phyloP scores from a whole-genome alignment of 2,113 vertebrate species.

The Alaudala cheleensis region DNA sequence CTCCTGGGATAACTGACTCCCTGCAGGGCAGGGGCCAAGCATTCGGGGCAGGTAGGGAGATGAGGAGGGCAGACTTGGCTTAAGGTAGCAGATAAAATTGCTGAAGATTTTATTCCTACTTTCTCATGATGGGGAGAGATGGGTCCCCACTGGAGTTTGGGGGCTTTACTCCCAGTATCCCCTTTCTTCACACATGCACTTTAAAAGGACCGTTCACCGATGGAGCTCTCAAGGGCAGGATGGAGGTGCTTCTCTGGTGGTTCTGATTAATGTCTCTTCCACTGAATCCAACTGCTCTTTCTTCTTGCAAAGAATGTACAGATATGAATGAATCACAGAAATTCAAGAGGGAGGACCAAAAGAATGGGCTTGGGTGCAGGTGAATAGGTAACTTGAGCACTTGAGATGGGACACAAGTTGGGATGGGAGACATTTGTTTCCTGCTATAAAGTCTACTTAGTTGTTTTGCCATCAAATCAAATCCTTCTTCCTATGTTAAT shows the following conservation, averaged over 20 bases:
- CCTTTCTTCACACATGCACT: conserved; percentile 78
- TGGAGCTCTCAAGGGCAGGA: conserved; percentile 62
- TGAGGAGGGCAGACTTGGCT: conserved; percentile 65
- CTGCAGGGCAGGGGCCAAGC: conserved; percentile 50
- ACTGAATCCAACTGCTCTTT: conserved; percentile 58
- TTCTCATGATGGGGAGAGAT: conserved; percentile 55
- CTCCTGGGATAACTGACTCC: conserved; percentile 37
- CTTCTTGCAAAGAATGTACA: conserved; percentile 58
- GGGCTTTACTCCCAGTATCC: conserved; percentile 65
- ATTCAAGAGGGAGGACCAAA: conserved; percentile 57
- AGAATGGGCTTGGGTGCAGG: not conserved
- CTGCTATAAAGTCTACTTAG: not conserved
- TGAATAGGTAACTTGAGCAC: conserved; percentile 42
- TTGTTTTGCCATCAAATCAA: conserved; percentile 26
- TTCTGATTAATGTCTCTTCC: conserved; percentile 63
- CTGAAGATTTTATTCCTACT: conserved; percentile 57
- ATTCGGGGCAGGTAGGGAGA: conserved; percentile 47
- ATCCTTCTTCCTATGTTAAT: not conserved
- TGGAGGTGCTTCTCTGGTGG: conserved; percentile 51
- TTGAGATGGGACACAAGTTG: not conserved
- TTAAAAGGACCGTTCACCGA: conserved; percentile 76
- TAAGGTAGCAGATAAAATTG: conserved; percentile 74
- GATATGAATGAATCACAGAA: conserved; percentile 26
- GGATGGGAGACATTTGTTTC: not conserved
- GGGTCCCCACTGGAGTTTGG: conserved; percentile 51